Evolutionary conservation across 53 echinoderm and acorn worm genomes (phyloP).

Genomic region (Crossaster papposus): DNA sequence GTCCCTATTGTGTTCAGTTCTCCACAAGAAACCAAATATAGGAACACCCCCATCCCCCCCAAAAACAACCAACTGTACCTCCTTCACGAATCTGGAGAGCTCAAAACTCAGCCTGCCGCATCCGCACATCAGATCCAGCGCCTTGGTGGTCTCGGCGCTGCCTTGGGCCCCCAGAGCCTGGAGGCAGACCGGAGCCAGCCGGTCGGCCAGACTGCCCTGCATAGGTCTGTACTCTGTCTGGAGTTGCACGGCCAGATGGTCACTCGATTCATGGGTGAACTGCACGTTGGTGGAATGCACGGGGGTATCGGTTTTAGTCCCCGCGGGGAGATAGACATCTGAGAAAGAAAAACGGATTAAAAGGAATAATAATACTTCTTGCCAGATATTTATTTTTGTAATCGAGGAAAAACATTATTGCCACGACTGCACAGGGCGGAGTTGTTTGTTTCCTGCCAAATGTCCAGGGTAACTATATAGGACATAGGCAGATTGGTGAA

Average conservation of each 20-base stretch:
- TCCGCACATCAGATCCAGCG: conserved; percentile 74
- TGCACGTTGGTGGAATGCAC: conserved; percentile 72
- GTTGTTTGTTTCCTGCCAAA: too few species aligned
- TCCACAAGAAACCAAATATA: too few species aligned
- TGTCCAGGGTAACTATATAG: too few species aligned
- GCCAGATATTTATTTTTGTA: too few species aligned
- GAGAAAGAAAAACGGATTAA: background rate
- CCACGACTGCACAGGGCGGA: too few species aligned
- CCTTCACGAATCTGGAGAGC: conserved; percentile 45
- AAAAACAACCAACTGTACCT: conserved; percentile 18
- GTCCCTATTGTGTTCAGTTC: too few species aligned
- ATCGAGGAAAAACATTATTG: too few species aligned
- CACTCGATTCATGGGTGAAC: conserved; percentile 43
- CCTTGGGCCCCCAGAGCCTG: conserved; percentile 41
- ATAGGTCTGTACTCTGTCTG: conserved; percentile 50
- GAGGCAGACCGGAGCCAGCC: conserved; percentile 21
- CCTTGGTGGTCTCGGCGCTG: conserved; percentile 4
- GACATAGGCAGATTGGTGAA: too few species aligned
- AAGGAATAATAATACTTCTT: background rate
- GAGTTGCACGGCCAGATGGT: conserved; percentile 31
- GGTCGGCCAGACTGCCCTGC: conserved; percentile 46
- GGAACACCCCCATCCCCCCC: background rate
- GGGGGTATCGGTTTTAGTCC: conserved; percentile 22
- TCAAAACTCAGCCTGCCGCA: conserved; percentile 86
- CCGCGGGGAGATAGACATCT: conserved; percentile 26